Evolutionary conservation across 1,140 invertebrate species (phyloP), one percentile per base, ranked within the genome.

Genomic region (Pseudomyrmex flavicornis): DNA sequence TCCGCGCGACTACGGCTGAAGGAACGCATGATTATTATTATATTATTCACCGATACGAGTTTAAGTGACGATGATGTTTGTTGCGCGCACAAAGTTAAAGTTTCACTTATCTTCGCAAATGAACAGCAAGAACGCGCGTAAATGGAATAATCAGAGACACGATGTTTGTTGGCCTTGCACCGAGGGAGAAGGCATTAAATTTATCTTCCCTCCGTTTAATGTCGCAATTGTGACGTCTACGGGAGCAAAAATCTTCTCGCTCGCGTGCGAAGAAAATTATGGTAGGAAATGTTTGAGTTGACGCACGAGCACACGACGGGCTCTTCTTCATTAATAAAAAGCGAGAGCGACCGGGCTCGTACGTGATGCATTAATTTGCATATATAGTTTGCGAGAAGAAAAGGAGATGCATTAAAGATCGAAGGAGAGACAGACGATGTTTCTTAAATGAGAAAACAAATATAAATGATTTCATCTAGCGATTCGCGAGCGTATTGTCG

Each of bases 181-280:
- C 5, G 22, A n/a, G n/a, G 58, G 35, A 35, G 35, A 7, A 35
- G 35, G 58, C 10, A 69, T 77, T 56, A 35, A 75, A 52, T 66
- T 65, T 76, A 69, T 77, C 50, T 56, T 68, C 9, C 17, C 62
- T 46, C 50, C 48, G 20, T 54, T 75, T 46, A 7, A 62, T 63
- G 9, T 63, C 8, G 22, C 59, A 7, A 56, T 58, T 46, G 17
- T 46, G 17, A 77, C 2, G 62, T 46, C 20, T 62, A 4, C 7
- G 13, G 46, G 12, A 17, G 66, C 8, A 52, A 79, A 79, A 26
- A 44, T 70, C 35, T 65, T 70, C 35, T 65, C 50, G 56, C 17
- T 10, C 0, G 12, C 46, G 20, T 9, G 13, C 20, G 5, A 48
- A 12, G 22, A 46, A 66, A 59, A 59, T 79, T 48, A 0, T 66